phyloP scores from a whole-genome alignment of 2,797 vertebrate genomes.

The Acanthopagrus latus region DNA sequence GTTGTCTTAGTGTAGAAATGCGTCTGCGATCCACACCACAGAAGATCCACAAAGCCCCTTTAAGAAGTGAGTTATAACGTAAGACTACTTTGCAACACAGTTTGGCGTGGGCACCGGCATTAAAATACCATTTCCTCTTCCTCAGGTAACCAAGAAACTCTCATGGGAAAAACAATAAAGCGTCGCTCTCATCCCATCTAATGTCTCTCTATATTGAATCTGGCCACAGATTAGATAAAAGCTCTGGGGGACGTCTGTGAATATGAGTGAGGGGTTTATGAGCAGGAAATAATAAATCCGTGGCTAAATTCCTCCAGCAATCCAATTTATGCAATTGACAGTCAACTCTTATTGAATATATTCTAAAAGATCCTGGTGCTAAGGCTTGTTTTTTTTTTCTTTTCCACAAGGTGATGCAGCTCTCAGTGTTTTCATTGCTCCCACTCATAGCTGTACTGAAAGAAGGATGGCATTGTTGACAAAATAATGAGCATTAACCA shows the following conservation, averaged over 20 bases:
- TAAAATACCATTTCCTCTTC: conserved; percentile 28
- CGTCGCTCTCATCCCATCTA: conserved; percentile 38
- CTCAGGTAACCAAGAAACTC: conserved; percentile 25
- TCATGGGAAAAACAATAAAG: conserved; percentile 47
- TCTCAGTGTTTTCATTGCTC: background rate
- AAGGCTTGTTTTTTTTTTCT: background rate
- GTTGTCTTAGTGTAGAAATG: no score
- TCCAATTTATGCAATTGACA: conserved; percentile 34
- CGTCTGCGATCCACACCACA: no score
- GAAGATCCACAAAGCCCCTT: no score
- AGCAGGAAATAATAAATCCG: conserved; percentile 53
- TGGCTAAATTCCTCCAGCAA: conserved; percentile 34
- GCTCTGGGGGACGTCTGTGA: conserved; percentile 30
- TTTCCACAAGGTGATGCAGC: background rate
- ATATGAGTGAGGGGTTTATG: conserved; percentile 38
- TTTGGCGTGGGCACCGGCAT: background rate
- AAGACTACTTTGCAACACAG: background rate
- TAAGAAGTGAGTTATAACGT: background rate
- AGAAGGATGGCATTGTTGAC: background rate
- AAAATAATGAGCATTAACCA: background rate
- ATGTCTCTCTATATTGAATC: conserved; percentile 48
- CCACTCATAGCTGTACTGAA: background rate
- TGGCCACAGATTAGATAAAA: conserved; percentile 56
- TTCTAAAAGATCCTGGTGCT: background rate
- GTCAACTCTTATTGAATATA: background rate